phyloP scores from a whole-genome alignment of 2,888 invertebrate species.

The Lucinisca nassula region DNA sequence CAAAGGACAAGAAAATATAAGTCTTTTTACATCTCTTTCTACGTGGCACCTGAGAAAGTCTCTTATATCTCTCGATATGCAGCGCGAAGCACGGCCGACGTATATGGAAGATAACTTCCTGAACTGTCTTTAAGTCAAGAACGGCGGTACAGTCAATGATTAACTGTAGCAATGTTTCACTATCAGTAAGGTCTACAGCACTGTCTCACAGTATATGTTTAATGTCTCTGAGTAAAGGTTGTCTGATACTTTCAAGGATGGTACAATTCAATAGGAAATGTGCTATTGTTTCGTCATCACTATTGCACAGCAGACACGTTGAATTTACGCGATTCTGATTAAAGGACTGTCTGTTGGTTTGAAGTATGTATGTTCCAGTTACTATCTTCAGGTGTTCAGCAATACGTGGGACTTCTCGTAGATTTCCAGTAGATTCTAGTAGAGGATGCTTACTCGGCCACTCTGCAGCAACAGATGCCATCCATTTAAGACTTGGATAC shows the following conservation, averaged over 20 bases:
- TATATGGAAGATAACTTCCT: too few relatives aligned
- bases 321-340: neutral
- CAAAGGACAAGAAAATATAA: too few relatives aligned
- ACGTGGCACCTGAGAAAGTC: too few relatives aligned
- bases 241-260: neutral
- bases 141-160: too few relatives aligned
- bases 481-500: neutral
- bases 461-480: neutral
- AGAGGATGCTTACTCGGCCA: neutral
- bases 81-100: too few relatives aligned
- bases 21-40: too few relatives aligned
- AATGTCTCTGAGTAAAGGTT: neutral
- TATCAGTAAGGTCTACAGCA: too few relatives aligned
- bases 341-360: neutral
- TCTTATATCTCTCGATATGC: too few relatives aligned
- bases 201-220: too few relatives aligned
- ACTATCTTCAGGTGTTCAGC: neutral
- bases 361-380: neutral
- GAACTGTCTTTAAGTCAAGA: too few relatives aligned
- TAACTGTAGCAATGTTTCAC: too few relatives aligned
- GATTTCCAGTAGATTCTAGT: neutral
- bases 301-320: neutral
- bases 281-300: neutral
- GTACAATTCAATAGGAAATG: neutral
- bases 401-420: neutral